Conservation (phyloP, 2,113 vertebrate species). For the Ceratotherium simum region DNA sequence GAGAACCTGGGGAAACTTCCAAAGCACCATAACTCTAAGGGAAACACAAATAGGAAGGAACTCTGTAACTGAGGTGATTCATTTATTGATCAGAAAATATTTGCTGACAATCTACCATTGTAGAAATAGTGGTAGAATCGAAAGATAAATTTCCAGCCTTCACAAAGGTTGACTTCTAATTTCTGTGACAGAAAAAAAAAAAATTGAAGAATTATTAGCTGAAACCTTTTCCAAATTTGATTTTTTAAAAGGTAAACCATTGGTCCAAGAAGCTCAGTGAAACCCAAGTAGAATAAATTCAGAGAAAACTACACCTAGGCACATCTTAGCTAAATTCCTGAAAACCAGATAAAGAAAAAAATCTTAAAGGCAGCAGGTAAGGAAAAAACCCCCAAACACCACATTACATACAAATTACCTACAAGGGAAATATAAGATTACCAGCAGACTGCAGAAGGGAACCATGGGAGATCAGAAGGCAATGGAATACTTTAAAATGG, state of each 20-base stretch:
- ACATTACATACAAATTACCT: background rate
- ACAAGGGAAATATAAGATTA: background rate
- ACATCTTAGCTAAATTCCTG: background rate
- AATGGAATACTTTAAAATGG: background rate
- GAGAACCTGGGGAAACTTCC: conserved; percentile 11
- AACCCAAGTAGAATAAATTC: background rate
- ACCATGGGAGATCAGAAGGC: background rate
- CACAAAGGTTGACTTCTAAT: background rate
- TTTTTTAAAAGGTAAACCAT: conserved; percentile 25
- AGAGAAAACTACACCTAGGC: background rate
- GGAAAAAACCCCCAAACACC: background rate
- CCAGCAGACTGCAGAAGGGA: background rate
- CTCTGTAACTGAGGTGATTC: background rate
- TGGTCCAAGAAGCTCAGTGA: background rate
- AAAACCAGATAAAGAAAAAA: conserved; percentile 2
- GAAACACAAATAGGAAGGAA: background rate
- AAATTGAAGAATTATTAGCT: background rate
- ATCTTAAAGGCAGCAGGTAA: background rate
- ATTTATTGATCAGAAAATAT: background rate
- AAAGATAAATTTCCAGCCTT: background rate
- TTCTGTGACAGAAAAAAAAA: background rate
- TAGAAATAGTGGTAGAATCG: background rate
- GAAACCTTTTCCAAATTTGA: conserved; percentile 18
- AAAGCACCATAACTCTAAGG: background rate
- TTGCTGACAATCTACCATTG: background rate